Evolutionary conservation across 2,797 vertebrate species (phyloP), one percentile per base, ranked within the genome.

Genomic region (Brachymystax lenok): DNA sequence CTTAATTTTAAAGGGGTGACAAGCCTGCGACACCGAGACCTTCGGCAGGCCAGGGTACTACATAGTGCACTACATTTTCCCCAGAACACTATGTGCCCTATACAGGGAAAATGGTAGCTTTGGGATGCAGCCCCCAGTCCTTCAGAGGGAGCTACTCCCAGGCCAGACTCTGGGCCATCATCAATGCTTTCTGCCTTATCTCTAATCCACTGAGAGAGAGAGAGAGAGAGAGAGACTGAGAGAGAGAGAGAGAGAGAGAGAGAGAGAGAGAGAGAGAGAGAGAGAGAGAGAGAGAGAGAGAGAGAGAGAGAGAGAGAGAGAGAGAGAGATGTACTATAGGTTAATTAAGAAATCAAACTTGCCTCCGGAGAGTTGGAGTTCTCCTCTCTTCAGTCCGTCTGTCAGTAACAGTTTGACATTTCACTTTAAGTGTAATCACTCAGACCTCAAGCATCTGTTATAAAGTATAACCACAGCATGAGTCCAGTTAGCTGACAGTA

Each of bases 1-100:
- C 78, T 84, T 16, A 51, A 81, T 88, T 90, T 91, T 91, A 86
- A 92, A 86, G 90, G 92, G 86, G 90, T 90, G 91, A 80, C 79
- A 90, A 89, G 79, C 82, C 80, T 83, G 66, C 28, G 51, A 77
- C 77, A 80, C 79, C 24, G 28, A 40, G 35, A 71, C 54, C 21
- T 73, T 76, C 71, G 63, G 73, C 52, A 24, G 54, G 76, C 80
- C 76, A n/a, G 24, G 17, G 68, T 78, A 46, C 40, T 46, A 46
- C 10, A 46, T 46, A 46, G 40, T 46, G 40, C 40, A 46, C 40
- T 46, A 10, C 40, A 46, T 46, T 46, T 46, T 8, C 8, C 8
- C 40, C 40, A 2, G 40, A 40, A 10, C 10, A 0, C 2, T 46
- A 12, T 46, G 40, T 10, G 2, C 40, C 40, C 40, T 46, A 46